Evolutionary conservation across 2,888 invertebrate species (phyloP).

Genomic region (Teleiodes luculella): DNA sequence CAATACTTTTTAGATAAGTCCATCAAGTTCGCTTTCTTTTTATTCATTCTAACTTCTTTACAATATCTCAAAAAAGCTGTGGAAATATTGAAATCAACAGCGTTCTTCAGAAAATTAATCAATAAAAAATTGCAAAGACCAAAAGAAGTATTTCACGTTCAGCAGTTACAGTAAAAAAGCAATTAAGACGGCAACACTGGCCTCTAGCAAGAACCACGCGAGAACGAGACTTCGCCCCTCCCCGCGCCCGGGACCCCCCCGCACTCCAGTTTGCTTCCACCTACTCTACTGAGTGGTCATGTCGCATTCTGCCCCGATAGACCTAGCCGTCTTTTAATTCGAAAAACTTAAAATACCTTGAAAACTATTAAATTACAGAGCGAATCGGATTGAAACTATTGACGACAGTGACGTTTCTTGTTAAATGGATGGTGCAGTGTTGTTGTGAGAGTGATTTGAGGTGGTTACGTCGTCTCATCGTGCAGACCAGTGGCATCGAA

Average conservation of each 20-base stretch:
- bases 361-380: conserved; percentile 39
- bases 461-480: conserved; percentile 62
- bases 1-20: no score
- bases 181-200: no score
- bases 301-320: conserved; percentile 32
- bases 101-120: no score
- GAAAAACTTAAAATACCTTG: conserved; percentile 46
- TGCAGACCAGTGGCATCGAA: conserved; percentile 59
- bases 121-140: no score
- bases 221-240: conserved; percentile 40
- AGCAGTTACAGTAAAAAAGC: no score
- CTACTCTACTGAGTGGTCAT: conserved; percentile 40
- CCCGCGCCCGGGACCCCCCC: conserved; percentile 24
- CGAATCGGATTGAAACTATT: conserved; percentile 40
- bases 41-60: no score
- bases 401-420: conserved; percentile 39
- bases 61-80: no score
- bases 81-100: no score
- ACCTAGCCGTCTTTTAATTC: conserved; percentile 65
- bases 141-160: no score
- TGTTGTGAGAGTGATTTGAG: conserved; percentile 57
- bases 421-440: conserved; percentile 50
- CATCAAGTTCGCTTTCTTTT: no score
- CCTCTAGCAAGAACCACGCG: conserved; percentile 37
- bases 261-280: conserved; percentile 50